Evolutionary conservation across 92 coral and sea anemone genomes (phyloP), one percentile per base, ranked within the genome.

Genomic region (Montipora capitata): DNA sequence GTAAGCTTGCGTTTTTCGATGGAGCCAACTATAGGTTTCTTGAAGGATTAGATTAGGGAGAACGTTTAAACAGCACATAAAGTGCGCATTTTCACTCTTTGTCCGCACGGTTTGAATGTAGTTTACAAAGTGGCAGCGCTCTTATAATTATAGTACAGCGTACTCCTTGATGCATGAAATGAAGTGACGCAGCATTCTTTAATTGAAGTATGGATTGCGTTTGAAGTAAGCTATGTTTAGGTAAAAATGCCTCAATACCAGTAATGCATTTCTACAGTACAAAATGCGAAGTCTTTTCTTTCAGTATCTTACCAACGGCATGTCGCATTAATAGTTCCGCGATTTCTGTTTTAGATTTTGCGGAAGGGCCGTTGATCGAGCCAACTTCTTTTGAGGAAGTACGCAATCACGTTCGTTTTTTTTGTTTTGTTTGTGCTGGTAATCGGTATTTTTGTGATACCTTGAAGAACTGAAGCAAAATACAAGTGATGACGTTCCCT

Each of bases 121-220:
- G 8, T 14, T 39, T 48, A 27, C 35, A 27, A 27, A 27, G 35
- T 27, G 35, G 35, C 35, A 2, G 35, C 35, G 35, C 35, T 27
- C 35, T 27, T 27, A 27, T 27, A 27, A 27, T 27, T 27, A 27
- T 27, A 27, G 1, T 27, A 27, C 35, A 27, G 35, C 35, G 35
- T 27, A 27, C 35, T 27, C 41, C 10, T 42, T 78, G 73, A 11
- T 41, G 56, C 48, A 17, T 6, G 57, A 14, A 43, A 12, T 27
- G 4, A 11, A 66, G 63, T 79, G 84, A 79, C 84, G 74, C 67
- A 65, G 74, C 74, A 64, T 64, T 78, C 61, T 27, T 27, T 27
- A 27, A 27, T 27, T 27, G 35, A 27, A 27, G 35, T 27, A 27
- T 27, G 35, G 1, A 27, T 27, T 27, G 35, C 35, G 35, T 27